These are phyloP conservation scores for Pandion haliaetus DNA, from an alignment of 2,113 vertebrate genomes.

Conservation along the genomic window DNA sequence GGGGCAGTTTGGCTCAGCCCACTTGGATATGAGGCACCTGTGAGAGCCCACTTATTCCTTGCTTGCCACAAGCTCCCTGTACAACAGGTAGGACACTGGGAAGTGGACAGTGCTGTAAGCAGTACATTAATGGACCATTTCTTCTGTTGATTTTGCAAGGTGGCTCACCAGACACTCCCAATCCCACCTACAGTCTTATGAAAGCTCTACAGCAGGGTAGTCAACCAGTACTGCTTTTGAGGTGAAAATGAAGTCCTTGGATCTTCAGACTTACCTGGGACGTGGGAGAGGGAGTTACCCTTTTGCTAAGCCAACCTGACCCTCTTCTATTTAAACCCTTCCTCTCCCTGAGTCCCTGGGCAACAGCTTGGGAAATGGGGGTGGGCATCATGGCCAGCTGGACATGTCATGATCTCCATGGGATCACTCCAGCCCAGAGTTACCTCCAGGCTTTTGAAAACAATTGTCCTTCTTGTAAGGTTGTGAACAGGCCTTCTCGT, in stretches of 20 bases:
- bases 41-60: neutral
- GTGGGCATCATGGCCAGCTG: neutral
- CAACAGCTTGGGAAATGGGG: neutral
- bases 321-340: neutral
- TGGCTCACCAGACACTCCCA: neutral
- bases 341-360: neutral
- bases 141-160: neutral
- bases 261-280: neutral
- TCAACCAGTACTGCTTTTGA: neutral
- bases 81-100: neutral
- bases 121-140: neutral
- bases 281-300: neutral
- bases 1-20: neutral
- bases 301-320: neutral
- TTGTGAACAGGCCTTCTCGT: neutral
- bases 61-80: neutral
- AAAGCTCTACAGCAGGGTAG: neutral
- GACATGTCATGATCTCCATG: neutral
- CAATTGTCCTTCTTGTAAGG: neutral
- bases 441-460: neutral
- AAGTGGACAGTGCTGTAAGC: neutral
- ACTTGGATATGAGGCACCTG: neutral
- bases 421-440: neutral
- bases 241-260: neutral
- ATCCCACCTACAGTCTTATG: neutral